Evolutionary conservation across 2,797 vertebrate species (phyloP), one percentile per base, ranked within the genome.

Genomic region (Pseudopleuronectes americanus): DNA sequence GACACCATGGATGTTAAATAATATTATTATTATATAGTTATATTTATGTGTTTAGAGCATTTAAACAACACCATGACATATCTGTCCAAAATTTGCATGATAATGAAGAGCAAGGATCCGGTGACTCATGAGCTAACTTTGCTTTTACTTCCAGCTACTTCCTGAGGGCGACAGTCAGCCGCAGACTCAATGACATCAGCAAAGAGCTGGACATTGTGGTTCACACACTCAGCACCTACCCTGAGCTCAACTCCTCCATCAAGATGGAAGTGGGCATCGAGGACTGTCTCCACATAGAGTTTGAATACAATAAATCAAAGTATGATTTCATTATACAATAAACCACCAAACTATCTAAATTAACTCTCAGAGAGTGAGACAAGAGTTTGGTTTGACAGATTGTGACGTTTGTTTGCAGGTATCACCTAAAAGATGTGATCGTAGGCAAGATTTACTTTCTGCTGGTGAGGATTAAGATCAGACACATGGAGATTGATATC

Each of bases 181-280:
- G 97, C 58, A 91, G 97, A 79, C 92, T 99, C 74, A 98, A 96
- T 0, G 96, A 98, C 12, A 93, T 97, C 56, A 95, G 91, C 84
- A 98, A 97, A 87, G 97, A 99, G 90, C 95, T 97, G 95, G 97
- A 98, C 77, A 95, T 99, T 1, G 96, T 98, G 0, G 97, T 99
- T 38, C 97, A 98, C 84, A 98, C 97, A 0, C 96, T 98, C 59
- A 97, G 96, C 90, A 95, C 95, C 0, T 98, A 98, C 85, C 97
- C 97, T 0, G 97, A 99, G 80, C 93, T 99, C 89, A 98, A 98
- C 90, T 97, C 97, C 21, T 98, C 97, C 67, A 98, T 99, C 87
- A 98, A 97, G 93, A 99, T 99, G 97, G 97, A 99, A 83, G 97
- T 99, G 56, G 97, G 97, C 12, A 99, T 99, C 0, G 97, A 99